Percentiles rank a stretch among this genome's conserved stretches.
phyloP scores from a whole-genome alignment of 2,888 invertebrate species.

The Volucella bombylans region DNA sequence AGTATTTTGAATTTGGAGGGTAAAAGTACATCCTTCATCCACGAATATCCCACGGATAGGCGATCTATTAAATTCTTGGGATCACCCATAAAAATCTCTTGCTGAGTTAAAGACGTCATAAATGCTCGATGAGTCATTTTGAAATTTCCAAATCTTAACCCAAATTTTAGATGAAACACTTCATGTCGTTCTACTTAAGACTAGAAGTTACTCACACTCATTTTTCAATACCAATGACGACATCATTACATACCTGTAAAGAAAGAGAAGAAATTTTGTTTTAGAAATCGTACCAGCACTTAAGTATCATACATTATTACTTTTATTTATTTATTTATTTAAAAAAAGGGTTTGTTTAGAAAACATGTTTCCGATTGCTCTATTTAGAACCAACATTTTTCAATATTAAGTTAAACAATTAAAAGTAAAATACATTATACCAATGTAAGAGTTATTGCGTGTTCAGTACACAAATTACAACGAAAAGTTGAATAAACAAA shows the following conservation, averaged over 20 bases:
- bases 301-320: not conserved
- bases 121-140: too few species aligned
- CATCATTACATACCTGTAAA: conserved; percentile 55
- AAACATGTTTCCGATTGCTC: conserved; percentile 43
- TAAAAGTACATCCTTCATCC: too few species aligned
- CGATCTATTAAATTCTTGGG: too few species aligned
- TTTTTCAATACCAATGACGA: not conserved
- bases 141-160: too few species aligned
- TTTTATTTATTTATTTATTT: not conserved
- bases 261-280: conserved; percentile 17
- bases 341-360: conserved; percentile 38
- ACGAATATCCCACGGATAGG: too few species aligned
- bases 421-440: conserved; percentile 36
- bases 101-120: too few species aligned
- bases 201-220: not conserved
- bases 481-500: conserved; percentile 28
- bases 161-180: too few species aligned
- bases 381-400: conserved; percentile 11
- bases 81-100: too few species aligned
- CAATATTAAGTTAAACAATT: conserved; percentile 25
- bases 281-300: conserved; percentile 25
- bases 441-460: conserved; percentile 20
- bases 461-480: conserved; percentile 33
- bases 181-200: not conserved
- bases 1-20: too few species aligned